Evolutionary conservation across 2,797 vertebrate species (phyloP), one percentile per base, ranked within the genome.

Genomic region (Pseudomugil gertrudae): DNA sequence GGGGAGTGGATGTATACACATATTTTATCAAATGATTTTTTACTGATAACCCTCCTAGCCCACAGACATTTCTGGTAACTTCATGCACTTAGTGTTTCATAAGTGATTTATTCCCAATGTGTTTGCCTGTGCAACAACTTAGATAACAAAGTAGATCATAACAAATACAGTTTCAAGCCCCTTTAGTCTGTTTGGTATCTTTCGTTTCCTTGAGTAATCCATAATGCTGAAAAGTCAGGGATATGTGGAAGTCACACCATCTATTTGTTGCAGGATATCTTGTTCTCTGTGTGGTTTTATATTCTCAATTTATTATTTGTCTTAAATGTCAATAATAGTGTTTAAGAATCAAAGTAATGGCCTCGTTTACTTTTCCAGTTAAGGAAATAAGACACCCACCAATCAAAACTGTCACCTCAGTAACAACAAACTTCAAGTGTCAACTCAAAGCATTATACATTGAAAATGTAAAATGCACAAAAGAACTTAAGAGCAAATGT

Each of bases 201-300:
- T 11, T 21, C 4, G 1, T 48, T 24, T 26, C 47, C 13, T 38
- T 13, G 32, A 61, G 36, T 61, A 47, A 57, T 56, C 21, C 45
- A 35, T 30, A 43, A 75, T 68, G 48, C 38, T 65, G 56, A 43
- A n/a, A 55, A n/a, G n/a, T 65, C 56, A 45, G 32, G 8, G 35
- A 36, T 59, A 50, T 50, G 29, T 30, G 36, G 58, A 45, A 54
- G 26, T 9, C 32, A 43, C 14, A 17, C 47, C 68, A 67, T 77
- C 54, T 57, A 35, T 53, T 56, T 57, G 30, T 48, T 56, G 30
- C 38, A 51, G n/a, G 24, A 47, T 36, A 24, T 48, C 58, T 66
- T 30, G 29, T 48, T 66, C 21, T 50, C 52, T 30, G 24, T 40
- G 53, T 48, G 32, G 38, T 48, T 62, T 38, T 54, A 38, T 50